phyloP scores from a whole-genome alignment of 2,113 vertebrate genomes.

The Trogon melanurus region DNA sequence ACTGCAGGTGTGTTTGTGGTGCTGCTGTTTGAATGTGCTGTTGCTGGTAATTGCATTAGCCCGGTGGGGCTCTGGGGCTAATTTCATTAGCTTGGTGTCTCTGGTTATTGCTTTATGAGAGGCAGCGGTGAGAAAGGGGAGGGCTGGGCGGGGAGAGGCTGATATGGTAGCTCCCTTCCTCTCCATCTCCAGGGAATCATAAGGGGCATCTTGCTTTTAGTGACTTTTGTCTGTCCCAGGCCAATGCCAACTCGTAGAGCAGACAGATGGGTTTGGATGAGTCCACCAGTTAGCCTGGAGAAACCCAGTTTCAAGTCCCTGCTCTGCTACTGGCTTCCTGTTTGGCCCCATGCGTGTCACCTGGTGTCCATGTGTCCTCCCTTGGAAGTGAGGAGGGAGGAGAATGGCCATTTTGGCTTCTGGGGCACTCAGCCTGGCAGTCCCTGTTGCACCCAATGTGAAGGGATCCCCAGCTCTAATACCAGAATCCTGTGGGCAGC shows the following conservation, averaged over 20 bases:
- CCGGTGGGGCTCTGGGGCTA: not conserved
- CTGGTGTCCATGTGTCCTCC: not conserved
- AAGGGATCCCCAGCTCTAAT: not conserved
- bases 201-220: not conserved
- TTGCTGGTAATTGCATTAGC: slow-evolving; percentile 56
- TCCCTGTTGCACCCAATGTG: not conserved
- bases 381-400: not conserved
- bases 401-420: not conserved
- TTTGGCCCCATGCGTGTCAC: not conserved
- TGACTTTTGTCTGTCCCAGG: not conserved
- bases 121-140: not conserved
- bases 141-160: not conserved
- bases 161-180: not conserved
- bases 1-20: not conserved
- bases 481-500: accelerated
- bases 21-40: not conserved
- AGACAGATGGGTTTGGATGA: not conserved
- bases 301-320: not conserved
- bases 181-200: not conserved
- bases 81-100: slow-evolving; percentile 65
- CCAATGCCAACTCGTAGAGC: not conserved
- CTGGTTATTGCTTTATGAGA: slow-evolving; percentile 23
- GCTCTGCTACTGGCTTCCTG: not conserved
- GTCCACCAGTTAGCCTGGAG: not conserved
- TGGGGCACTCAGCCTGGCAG: not conserved